phyloP scores from a whole-genome alignment of 1,140 invertebrate species.

The Lysiphlebus fabarum region DNA sequence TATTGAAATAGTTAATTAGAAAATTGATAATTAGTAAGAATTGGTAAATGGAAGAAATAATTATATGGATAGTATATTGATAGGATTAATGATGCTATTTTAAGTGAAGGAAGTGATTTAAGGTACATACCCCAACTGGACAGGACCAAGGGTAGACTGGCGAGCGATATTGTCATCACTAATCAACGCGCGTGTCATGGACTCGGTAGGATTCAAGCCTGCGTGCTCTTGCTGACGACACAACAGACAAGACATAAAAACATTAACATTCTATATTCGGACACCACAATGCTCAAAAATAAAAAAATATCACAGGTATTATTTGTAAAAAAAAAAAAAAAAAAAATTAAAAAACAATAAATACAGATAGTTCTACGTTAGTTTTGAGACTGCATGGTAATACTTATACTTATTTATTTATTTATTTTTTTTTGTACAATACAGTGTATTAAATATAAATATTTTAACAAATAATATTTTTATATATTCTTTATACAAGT shows the following conservation, averaged over 20 bases:
- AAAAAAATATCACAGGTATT: background rate
- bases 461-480: too few relatives aligned
- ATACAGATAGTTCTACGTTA: conserved; percentile 27
- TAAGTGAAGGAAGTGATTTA: conserved; percentile 36
- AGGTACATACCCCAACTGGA: conserved; percentile 86
- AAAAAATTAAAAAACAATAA: conserved; percentile 39
- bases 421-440: too few relatives aligned
- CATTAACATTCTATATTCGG: conserved; percentile 58
- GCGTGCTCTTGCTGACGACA: conserved; percentile 79
- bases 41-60: too few relatives aligned
- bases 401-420: too few relatives aligned
- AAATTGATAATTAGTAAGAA: too few relatives aligned
- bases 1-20: too few relatives aligned
- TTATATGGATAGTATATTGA: conserved; percentile 4
- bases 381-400: conserved; percentile 28
- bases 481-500: too few relatives aligned
- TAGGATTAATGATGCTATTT: conserved; percentile 19
- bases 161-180: conserved; percentile 81
- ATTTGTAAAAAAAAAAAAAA: conserved; percentile 7
- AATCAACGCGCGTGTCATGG: conserved; percentile 87
- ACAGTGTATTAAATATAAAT: too few relatives aligned
- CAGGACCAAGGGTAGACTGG: conserved; percentile 76
- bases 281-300: conserved; percentile 45
- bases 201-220: conserved; percentile 84
- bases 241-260: conserved; percentile 64